Conservation (phyloP, 2,113 vertebrate genomes). For the Mesoclemmys tuberculata region DNA sequence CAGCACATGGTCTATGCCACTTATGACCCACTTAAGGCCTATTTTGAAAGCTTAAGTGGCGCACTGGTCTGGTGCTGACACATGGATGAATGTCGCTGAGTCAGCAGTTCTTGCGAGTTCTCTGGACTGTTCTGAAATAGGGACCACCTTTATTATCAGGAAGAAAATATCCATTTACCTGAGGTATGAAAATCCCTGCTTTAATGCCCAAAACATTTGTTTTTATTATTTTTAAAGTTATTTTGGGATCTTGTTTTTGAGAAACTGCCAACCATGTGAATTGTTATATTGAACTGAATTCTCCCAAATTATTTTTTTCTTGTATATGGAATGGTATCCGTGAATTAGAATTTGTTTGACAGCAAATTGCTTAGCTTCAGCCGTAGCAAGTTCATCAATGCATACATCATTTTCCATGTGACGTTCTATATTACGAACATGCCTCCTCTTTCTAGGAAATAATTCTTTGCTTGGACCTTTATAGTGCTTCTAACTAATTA, state of each 20-base stretch:
- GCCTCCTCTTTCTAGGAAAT: neutral
- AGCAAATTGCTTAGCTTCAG: neutral
- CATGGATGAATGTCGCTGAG: neutral
- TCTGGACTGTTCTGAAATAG: neutral
- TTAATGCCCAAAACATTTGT: neutral
- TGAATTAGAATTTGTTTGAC: neutral
- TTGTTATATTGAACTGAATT: neutral
- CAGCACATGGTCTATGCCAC: neutral
- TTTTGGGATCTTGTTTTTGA: neutral
- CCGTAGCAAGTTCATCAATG: neutral
- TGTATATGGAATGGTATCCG: neutral
- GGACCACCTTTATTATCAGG: neutral
- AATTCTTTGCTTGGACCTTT: neutral
- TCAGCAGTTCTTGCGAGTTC: neutral
- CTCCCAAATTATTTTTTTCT: neutral
- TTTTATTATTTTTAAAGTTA: neutral
- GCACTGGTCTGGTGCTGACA: neutral
- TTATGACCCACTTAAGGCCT: neutral
- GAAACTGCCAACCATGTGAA: neutral
- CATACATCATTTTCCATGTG: neutral
- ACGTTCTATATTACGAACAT: neutral
- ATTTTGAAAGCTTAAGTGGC: conserved; percentile 2
- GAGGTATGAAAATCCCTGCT: neutral
- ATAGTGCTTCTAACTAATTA: neutral
- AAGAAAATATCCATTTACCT: neutral